Evolutionary conservation across 2,888 invertebrate species (phyloP), one percentile per base, ranked within the genome.

Genomic region (Spodoptera littoralis): DNA sequence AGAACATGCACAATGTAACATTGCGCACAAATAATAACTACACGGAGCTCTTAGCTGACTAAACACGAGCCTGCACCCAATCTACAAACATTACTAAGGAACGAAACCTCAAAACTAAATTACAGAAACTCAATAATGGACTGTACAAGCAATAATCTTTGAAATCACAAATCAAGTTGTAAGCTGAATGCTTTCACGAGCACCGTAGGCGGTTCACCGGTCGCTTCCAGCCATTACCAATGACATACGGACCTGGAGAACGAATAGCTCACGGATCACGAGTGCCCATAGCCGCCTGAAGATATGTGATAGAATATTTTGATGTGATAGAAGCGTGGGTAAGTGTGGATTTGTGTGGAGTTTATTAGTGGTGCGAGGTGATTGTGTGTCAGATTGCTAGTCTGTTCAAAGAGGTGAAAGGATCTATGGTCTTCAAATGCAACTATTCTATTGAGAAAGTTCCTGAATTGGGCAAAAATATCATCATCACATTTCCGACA

Each of bases 131-230:
- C 83, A 83, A 88, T 91, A 90, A 89, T 89, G 80, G 88, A 83
- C 82, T 87, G 84, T 86, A 86, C 84, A 83, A 83, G 90, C 86
- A 90, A 90, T 93, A 92, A 92, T 91, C 88, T 93, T 90, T 82
- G 89, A 87, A 90, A 93, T 92, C 90, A 94, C 94, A 94, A 94
- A 94, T 94, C 93, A 94, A 92, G 89, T 89, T 88, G 90, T 90
- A 89, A 91, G 90, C 88, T 84, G 88, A 88, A 88, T 84, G 89
- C 89, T 92, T 93, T 93, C 92, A 92, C 89, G 91, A 91, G 81
- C 83, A 83, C 84, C 85, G 93, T 93, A 92, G 94, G 94, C 91
- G 92, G 90, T 83, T 84, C 84, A 80, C 84, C 81, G 79, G 88
- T 89, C 87, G 92, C 93, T 93, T 90, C 93, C 87, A 92, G 90